Evolutionary conservation across 2,797 vertebrate species (phyloP).

Genomic region (Etheostoma nigrum): DNA sequence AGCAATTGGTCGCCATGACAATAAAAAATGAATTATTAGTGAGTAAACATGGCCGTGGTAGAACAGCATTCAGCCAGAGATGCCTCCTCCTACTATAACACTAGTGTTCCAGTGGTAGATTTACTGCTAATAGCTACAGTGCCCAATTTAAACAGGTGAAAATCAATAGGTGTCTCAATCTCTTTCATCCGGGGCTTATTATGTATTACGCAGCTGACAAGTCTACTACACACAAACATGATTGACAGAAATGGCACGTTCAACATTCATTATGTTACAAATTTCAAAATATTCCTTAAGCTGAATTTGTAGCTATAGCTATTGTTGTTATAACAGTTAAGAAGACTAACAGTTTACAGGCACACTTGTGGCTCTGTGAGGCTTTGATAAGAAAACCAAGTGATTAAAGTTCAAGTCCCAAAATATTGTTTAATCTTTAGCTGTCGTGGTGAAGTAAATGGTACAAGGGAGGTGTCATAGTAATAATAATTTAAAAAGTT

Average conservation of each 20-base stretch:
- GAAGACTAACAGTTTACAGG: background rate
- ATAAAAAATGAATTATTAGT: slow-evolving; percentile 36
- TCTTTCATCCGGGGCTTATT: slow-evolving; percentile 10
- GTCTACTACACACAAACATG: slow-evolving; percentile 18
- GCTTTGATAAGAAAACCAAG: background rate
- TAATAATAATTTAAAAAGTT: background rate
- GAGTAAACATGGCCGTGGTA: slow-evolving; percentile 56
- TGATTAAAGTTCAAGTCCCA: too few relatives aligned
- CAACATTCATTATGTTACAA: slow-evolving; percentile 15
- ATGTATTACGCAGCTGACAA: slow-evolving; percentile 23
- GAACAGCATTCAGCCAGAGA: slow-evolving; percentile 44
- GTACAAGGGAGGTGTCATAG: background rate
- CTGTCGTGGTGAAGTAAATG: background rate
- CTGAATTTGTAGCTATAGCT: background rate
- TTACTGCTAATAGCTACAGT: slow-evolving; percentile 4
- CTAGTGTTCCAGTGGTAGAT: background rate
- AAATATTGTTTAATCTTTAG: background rate
- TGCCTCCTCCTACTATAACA: slow-evolving; percentile 25
- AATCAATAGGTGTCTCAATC: background rate
- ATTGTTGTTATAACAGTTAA: background rate
- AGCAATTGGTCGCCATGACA: slow-evolving; percentile 45
- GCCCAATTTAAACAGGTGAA: slow-evolving; percentile 22
- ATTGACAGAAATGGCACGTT: slow-evolving; percentile 22
- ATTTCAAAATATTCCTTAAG: slow-evolving; percentile 13
- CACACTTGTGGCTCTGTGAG: background rate